Conservation (phyloP, 2,888 invertebrate species). For the Tetheella fluctuosa region DNA sequence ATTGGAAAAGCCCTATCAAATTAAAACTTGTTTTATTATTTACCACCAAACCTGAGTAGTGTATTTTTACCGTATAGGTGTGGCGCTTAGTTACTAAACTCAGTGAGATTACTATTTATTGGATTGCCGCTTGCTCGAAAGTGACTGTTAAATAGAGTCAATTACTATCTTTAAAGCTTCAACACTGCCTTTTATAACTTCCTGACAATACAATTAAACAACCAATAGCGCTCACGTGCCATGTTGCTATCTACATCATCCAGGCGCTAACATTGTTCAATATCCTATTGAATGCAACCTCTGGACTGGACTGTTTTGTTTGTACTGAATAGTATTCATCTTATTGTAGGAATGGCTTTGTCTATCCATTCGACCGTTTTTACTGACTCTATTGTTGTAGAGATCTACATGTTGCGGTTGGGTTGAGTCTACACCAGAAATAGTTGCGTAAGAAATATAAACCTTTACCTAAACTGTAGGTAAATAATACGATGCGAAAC, state of each 20-base stretch:
- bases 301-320: slow-evolving; percentile 11
- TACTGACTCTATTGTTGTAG: not conserved
- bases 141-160: too few species aligned
- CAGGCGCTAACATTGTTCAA: slow-evolving; percentile 32
- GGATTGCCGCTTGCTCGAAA: too few species aligned
- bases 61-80: too few species aligned
- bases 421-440: not conserved
- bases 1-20: too few species aligned
- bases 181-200: slow-evolving; percentile 12
- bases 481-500: too few species aligned
- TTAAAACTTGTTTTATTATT: too few species aligned
- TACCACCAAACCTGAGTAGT: too few species aligned
- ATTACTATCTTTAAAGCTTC: slow-evolving; percentile 15
- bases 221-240: slow-evolving; percentile 17
- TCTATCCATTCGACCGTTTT: not conserved
- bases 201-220: slow-evolving; percentile 20
- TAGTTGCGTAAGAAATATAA: not conserved
- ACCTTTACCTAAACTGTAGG: too few species aligned
- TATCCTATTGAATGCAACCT: slow-evolving; percentile 2
- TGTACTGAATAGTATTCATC: slow-evolving; percentile 12
- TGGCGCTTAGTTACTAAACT: too few species aligned
- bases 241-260: slow-evolving; percentile 28
- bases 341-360: slow-evolving; percentile 5
- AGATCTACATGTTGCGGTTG: not conserved
- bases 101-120: too few species aligned